Percentiles rank a stretch among this genome's conserved stretches.
Evolutionary conservation across 2,113 vertebrate species (phyloP).

Genomic region (Dinomys branickii): DNA sequence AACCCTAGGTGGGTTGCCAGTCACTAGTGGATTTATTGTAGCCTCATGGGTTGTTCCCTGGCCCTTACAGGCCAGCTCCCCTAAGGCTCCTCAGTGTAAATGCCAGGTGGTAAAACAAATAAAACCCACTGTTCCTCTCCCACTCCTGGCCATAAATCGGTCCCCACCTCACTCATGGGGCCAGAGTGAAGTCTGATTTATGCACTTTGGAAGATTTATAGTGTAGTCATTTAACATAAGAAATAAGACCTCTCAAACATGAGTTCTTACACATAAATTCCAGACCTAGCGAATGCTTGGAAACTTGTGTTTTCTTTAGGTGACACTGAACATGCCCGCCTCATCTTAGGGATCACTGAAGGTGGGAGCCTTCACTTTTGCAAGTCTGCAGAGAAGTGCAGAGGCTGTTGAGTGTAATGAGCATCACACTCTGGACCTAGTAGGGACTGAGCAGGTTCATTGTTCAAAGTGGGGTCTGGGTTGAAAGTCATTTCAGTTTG

Average conservation of each 20-base stretch:
- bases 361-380: not conserved
- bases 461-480: not conserved
- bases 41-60: not conserved
- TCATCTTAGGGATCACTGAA: not conserved
- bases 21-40: conserved; percentile 62
- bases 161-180: conserved; percentile 55
- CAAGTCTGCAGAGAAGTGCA: fast-evolving
- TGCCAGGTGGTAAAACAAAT: conserved; percentile 76
- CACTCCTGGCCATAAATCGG: conserved; percentile 59
- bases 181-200: conserved; percentile 74
- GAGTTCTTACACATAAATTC: conserved; percentile 73
- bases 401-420: not conserved
- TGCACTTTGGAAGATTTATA: conserved; percentile 66
- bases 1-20: conserved; percentile 6
- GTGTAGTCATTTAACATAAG: conserved; percentile 70
- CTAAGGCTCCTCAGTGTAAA: not conserved
- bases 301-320: conserved; percentile 62
- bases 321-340: not conserved
- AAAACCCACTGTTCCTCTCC: conserved; percentile 57
- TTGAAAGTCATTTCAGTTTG: not conserved
- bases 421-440: no score
- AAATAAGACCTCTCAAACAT: conserved; percentile 67
- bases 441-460: not conserved
- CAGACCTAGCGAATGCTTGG: conserved; percentile 58
- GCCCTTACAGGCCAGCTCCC: conserved; percentile 23